phyloP scores from a whole-genome alignment of 2,888 invertebrate genomes.

The Chaitophorus viminalis region DNA sequence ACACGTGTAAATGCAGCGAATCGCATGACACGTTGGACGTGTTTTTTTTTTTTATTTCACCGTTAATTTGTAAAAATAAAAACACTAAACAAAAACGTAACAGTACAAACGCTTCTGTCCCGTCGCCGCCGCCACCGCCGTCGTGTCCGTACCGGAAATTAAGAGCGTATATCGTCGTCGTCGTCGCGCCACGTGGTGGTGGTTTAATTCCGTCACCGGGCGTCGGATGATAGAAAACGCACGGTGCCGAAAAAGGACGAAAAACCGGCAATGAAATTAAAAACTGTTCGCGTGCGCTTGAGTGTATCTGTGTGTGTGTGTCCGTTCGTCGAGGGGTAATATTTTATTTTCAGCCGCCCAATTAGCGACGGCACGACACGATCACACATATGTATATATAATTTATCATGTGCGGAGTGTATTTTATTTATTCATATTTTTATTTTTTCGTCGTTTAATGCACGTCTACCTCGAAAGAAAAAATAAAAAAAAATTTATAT shows the following conservation, averaged over 20 bases:
- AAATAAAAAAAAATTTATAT: too few relatives aligned
- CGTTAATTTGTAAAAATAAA: slow-evolving; percentile 11
- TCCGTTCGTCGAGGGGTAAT: neutral
- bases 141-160: neutral
- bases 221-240: neutral
- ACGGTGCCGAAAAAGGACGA: neutral
- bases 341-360: slow-evolving; percentile 43
- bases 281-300: neutral
- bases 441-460: neutral
- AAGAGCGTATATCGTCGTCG: neutral
- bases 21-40: neutral
- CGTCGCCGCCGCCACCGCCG: too few relatives aligned
- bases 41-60: neutral
- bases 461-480: neutral
- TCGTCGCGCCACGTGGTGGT: neutral
- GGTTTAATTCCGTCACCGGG: slow-evolving; percentile 40
- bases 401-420: neutral
- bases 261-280: slow-evolving; percentile 43
- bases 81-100: slow-evolving; percentile 2
- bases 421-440: neutral
- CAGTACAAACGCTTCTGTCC: neutral
- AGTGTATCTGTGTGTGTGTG: neutral
- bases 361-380: slow-evolving; percentile 13
- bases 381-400: neutral
- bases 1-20: neutral